Percentiles rank a stretch among this genome's conserved stretches.
phyloP scores from a whole-genome alignment of 2,797 vertebrate species.

The Danio albolineatus region DNA sequence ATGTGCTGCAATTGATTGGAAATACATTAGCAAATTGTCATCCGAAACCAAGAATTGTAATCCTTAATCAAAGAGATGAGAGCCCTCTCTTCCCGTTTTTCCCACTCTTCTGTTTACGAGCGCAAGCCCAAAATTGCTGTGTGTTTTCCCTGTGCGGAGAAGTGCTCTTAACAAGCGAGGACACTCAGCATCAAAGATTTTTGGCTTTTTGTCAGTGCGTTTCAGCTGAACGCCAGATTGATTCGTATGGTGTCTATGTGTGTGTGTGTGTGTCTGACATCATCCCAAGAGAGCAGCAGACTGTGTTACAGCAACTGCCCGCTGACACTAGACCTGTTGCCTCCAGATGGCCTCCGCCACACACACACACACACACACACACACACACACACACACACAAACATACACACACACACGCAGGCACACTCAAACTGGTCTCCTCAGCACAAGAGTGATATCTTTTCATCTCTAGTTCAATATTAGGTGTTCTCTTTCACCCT shows the following conservation, averaged over 20 bases:
- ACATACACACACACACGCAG: constrained; percentile 37
- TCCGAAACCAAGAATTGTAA: constrained; percentile 30
- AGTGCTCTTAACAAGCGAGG: constrained; percentile 43
- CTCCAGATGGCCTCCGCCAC: constrained; percentile 75
- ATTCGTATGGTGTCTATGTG: constrained; percentile 30
- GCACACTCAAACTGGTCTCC: background rate
- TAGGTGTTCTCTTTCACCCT: constrained; percentile 23
- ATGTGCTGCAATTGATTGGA: constrained; percentile 32
- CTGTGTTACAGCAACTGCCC: constrained; percentile 67
- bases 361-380: constrained; percentile 45
- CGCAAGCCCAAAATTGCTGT: constrained; percentile 15
- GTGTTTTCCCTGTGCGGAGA: background rate
- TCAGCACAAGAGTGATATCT: constrained; percentile 43
- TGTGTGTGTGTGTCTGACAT: constrained; percentile 19
- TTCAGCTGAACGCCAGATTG: constrained; percentile 43
- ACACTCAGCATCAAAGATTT: constrained; percentile 43
- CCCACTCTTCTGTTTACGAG: constrained; percentile 14
- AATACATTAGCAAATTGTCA: constrained; percentile 48
- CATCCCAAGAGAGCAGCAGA: constrained; percentile 48
- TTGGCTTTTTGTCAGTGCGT: constrained; percentile 30
- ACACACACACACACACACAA: constrained; percentile 40
- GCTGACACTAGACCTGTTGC: constrained; percentile 79
- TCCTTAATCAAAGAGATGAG: constrained; percentile 28
- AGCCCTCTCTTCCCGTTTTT: constrained; percentile 32
- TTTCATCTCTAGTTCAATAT: constrained; percentile 31